phyloP scores from a whole-genome alignment of 2,888 invertebrate genomes.

The Tetragonisca angustula region DNA sequence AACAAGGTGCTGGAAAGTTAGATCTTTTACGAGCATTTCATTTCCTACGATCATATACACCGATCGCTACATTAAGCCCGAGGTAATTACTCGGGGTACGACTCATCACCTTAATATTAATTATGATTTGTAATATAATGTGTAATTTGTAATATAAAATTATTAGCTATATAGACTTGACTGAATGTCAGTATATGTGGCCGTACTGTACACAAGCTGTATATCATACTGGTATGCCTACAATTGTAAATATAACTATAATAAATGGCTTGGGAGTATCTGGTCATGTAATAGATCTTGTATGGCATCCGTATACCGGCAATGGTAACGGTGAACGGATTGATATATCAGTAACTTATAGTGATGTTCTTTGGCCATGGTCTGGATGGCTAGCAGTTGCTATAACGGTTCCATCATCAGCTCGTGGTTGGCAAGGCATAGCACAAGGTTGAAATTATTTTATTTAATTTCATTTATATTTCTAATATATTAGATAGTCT shows the following conservation, averaged over 20 bases:
- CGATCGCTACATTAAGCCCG: constrained; percentile 85
- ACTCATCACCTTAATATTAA: background rate
- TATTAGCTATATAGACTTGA: constrained; percentile 94
- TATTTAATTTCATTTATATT: background rate
- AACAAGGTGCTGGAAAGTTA: constrained; percentile 97
- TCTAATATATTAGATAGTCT: background rate
- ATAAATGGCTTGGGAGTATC: constrained; percentile 97
- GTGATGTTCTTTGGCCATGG: constrained; percentile 97
- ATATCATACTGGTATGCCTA: constrained; percentile 94
- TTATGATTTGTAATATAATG: background rate
- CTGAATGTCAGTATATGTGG: constrained; percentile 99
- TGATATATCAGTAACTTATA: constrained; percentile 91
- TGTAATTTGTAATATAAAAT: no score
- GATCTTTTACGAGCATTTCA: constrained; percentile 95
- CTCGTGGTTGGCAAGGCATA: constrained; percentile 90
- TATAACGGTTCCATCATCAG: constrained; percentile 88
- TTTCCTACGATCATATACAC: constrained; percentile 86
- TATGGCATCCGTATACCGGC: constrained; percentile 95
- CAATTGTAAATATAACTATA: constrained; percentile 96
- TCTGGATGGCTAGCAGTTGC: constrained; percentile 96
- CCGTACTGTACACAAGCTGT: constrained; percentile 98
- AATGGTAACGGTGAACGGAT: constrained; percentile 89
- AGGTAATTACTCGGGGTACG: constrained; percentile 73
- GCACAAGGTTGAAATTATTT: constrained; percentile 86
- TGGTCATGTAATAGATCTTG: constrained; percentile 88